Conservation (phyloP, 2,888 invertebrate genomes). For the Drosophila flavopinicola region DNA sequence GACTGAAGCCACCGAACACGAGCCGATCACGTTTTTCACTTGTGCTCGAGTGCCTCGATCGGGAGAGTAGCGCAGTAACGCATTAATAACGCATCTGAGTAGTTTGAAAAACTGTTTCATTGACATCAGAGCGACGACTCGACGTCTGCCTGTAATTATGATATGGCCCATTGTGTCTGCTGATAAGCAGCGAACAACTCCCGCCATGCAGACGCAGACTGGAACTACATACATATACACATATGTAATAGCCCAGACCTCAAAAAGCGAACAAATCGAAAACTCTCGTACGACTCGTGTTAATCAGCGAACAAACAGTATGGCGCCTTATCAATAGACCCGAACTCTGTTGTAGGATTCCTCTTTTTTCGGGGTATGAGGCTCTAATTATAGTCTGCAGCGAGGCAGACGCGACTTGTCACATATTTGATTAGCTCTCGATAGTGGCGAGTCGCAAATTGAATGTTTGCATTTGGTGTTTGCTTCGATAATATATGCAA, state of each 20-base stretch:
- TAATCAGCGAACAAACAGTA: constrained; percentile 26
- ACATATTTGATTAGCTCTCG: constrained; percentile 45
- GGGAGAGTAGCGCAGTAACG: constrained; percentile 13
- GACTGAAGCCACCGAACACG: constrained; percentile 33
- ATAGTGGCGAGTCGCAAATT: constrained; percentile 19
- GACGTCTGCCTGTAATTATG: constrained; percentile 54
- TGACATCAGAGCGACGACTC: constrained; percentile 53
- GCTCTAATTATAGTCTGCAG: constrained; percentile 46
- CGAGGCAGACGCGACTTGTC: constrained; percentile 28
- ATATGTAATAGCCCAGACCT: constrained; percentile 22
- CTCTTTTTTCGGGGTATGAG: constrained; percentile 11
- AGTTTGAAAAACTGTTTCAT: constrained; percentile 50
- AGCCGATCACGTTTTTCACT: constrained; percentile 63
- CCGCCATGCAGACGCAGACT: too few relatives aligned
- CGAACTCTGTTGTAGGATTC: constrained; percentile 19
- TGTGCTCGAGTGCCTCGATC: constrained; percentile 41
- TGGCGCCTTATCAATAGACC: constrained; percentile 37
- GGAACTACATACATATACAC: constrained; percentile 19
- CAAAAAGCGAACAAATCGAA: constrained; percentile 8
- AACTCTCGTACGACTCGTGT: constrained; percentile 10
- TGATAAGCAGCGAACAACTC: constrained; percentile 50
- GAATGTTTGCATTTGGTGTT: constrained; percentile 35
- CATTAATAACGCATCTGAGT: constrained; percentile 12
- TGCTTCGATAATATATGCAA: constrained; percentile 33
- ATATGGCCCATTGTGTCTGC: constrained; percentile 43